Conservation (phyloP, 1,140 invertebrate genomes). For the Piezodorus guildinii region DNA sequence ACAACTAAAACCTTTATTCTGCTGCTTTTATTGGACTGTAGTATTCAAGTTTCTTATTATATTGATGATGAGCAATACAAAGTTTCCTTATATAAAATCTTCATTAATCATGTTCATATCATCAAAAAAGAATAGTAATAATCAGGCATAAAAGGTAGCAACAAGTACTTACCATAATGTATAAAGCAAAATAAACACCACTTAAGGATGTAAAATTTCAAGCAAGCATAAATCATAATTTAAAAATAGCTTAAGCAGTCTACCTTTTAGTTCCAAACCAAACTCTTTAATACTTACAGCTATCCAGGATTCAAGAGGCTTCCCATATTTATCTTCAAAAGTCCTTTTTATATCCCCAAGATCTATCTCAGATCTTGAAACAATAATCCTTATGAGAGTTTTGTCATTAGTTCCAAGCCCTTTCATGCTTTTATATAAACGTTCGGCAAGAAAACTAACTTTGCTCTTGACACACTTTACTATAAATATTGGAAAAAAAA, state of each 20-base stretch:
- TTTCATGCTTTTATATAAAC: constrained; percentile 79
- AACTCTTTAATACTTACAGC: constrained; percentile 39
- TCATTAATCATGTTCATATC: too few species aligned
- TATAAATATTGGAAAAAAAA: constrained; percentile 36
- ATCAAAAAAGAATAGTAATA: too few species aligned
- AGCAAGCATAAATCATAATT: not conserved
- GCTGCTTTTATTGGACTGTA: too few species aligned
- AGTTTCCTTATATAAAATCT: too few species aligned
- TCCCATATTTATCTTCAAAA: constrained; percentile 73
- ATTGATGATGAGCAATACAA: too few species aligned
- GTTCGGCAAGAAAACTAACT: constrained; percentile 86
- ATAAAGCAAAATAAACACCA: too few species aligned
- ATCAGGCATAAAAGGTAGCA: too few species aligned
- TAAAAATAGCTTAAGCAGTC: not conserved
- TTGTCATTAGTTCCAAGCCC: constrained; percentile 81
- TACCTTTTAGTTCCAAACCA: not conserved
- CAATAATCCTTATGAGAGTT: constrained; percentile 77
- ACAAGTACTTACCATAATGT: too few species aligned
- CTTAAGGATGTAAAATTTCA: not conserved
- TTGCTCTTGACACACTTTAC: constrained; percentile 83
- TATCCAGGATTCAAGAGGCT: constrained; percentile 71
- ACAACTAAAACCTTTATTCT: too few species aligned
- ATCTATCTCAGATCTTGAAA: constrained; percentile 85
- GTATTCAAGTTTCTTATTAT: too few species aligned
- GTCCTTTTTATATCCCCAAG: constrained; percentile 82